Percentiles rank a stretch among this genome's conserved stretches.
phyloP scores from a whole-genome alignment of 2,797 vertebrate species.

The Paratrypauchen microcephalus region DNA sequence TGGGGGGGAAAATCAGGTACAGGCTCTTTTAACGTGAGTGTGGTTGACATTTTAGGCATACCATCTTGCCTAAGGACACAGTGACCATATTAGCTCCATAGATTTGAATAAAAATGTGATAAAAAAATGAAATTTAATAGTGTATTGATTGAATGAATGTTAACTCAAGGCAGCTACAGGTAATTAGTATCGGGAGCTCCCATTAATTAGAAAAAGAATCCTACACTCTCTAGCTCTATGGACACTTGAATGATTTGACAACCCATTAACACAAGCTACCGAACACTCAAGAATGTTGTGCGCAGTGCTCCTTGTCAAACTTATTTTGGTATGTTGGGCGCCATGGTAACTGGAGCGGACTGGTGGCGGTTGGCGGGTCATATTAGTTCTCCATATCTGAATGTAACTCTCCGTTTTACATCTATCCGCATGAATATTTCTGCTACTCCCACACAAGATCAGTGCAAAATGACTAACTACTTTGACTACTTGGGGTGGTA shows the following conservation, averaged over 20 bases:
- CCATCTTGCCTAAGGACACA: no score
- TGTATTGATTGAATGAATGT: no score
- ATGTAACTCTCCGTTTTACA: constrained; percentile 14
- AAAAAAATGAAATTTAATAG: no score
- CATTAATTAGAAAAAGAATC: no score
- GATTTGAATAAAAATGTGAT: no score
- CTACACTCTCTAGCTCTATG: neutral
- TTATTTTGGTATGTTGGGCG: constrained; percentile 52
- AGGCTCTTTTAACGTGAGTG: no score
- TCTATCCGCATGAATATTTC: neutral
- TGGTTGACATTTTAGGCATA: no score
- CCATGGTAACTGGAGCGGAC: constrained; percentile 49
- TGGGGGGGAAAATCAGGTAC: no score
- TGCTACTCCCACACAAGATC: constrained; percentile 2
- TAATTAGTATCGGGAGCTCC: no score
- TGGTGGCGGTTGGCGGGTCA: constrained; percentile 40
- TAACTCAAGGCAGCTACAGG: no score
- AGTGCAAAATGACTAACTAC: constrained; percentile 5
- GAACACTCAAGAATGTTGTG: constrained; percentile 71
- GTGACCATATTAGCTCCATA: no score
- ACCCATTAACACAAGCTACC: neutral
- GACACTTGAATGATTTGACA: neutral
- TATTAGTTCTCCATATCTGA: constrained; percentile 41
- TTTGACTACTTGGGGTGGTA: neutral
- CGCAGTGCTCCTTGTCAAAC: constrained; percentile 61